Evolutionary conservation across 1,140 invertebrate species (phyloP).

Genomic region (Paralvinella palmiformis): DNA sequence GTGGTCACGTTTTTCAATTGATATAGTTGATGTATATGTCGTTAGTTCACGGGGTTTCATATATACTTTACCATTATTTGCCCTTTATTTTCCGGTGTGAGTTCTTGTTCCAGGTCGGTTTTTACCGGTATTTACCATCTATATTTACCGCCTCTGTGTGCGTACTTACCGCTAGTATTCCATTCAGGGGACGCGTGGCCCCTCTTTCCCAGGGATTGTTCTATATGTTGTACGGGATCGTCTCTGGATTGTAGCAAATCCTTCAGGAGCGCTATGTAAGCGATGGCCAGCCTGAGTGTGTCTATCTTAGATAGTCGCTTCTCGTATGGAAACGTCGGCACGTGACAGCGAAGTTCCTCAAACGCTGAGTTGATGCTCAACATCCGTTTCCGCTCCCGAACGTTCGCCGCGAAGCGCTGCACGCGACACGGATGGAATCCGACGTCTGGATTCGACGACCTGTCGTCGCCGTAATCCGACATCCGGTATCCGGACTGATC

Average conservation of each 20-base stretch:
- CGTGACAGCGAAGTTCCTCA: constrained; percentile 57
- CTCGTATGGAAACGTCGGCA: constrained; percentile 97
- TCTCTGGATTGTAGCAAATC: constrained; percentile 76
- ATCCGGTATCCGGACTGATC: too few species aligned
- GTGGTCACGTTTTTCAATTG: too few species aligned
- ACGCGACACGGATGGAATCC: not conserved
- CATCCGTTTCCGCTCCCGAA: constrained; percentile 84
- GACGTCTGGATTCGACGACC: not conserved
- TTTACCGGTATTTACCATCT: too few species aligned
- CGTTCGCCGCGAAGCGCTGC: constrained; percentile 37
- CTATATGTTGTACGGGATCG: constrained; percentile 88
- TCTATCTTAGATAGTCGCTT: constrained; percentile 95
- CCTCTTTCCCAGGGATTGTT: constrained; percentile 81
- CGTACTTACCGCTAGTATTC: constrained; percentile 90
- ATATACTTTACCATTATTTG: too few species aligned
- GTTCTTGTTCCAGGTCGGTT: too few species aligned
- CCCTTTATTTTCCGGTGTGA: too few species aligned
- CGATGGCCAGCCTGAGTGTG: constrained; percentile 90
- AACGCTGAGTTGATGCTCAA: constrained; percentile 98
- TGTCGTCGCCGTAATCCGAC: too few species aligned
- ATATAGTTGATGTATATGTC: too few species aligned
- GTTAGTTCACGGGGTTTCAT: too few species aligned
- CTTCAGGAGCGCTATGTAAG: constrained; percentile 96
- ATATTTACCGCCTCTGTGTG: too few species aligned
- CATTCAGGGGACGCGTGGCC: constrained; percentile 80